Evolutionary conservation across 2,888 invertebrate genomes (phyloP).

Genomic region (Drosophila imparisetae): DNA sequence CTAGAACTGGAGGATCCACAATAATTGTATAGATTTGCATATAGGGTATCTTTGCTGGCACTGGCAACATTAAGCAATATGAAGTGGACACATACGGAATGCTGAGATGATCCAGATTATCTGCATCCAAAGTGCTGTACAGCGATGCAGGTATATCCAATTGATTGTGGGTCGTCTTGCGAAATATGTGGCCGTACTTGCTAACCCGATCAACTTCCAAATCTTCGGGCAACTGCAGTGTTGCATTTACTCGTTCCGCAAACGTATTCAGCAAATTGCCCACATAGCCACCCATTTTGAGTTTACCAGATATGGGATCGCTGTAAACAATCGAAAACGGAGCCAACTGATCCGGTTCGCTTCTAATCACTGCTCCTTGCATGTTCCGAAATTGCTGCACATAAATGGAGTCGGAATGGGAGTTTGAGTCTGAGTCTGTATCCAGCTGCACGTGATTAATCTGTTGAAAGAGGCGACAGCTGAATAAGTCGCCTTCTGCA

Average conservation of each 20-base stretch:
- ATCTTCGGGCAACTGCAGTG: conserved; percentile 15
- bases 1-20: conserved; percentile 37
- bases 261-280: neutral
- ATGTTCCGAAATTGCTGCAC: conserved; percentile 6
- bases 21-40: conserved; percentile 46
- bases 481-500: neutral
- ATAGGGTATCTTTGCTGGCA: conserved; percentile 43
- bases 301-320: neutral
- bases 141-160: conserved; percentile 51
- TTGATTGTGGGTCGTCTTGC: neutral
- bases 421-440: neutral
- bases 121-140: neutral
- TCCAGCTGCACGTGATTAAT: neutral
- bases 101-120: conserved; percentile 28
- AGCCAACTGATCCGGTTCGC: neutral
- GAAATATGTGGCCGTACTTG: neutral
- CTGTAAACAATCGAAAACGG: neutral
- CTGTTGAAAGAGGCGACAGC: neutral
- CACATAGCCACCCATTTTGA: neutral
- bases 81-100: conserved; percentile 50
- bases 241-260: neutral
- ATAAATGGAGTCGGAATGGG: neutral
- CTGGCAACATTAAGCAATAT: conserved; percentile 61
- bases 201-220: neutral
- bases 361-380: conserved; percentile 1